A percentile compares a stretch with the other conserved stretches of the same genome.
phyloP scores from a whole-genome alignment of 1,140 invertebrate genomes.

The Drosophila sucinea region DNA sequence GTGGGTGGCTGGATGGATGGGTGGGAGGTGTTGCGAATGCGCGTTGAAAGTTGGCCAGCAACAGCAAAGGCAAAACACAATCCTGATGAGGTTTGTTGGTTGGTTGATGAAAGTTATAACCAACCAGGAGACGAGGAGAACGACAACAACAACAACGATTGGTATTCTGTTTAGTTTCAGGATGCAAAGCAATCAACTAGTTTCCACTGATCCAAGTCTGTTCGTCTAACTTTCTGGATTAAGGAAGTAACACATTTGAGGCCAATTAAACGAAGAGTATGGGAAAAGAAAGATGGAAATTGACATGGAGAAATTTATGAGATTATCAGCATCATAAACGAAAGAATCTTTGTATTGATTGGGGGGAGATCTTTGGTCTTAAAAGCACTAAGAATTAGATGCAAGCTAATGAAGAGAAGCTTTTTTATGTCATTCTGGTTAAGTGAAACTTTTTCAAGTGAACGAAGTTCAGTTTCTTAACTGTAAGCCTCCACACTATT shows the following conservation, averaged over 20 bases:
- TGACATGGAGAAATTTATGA: no score
- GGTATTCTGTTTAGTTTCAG: slow-evolving; percentile 3
- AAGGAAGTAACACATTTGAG: slow-evolving; percentile 5
- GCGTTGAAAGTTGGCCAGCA: slow-evolving; percentile 65
- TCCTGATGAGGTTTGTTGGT: slow-evolving; percentile 13
- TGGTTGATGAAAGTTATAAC: slow-evolving; percentile 45
- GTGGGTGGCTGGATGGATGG: neutral
- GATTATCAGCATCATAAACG: no score
- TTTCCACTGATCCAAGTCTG: neutral
- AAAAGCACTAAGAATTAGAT: no score
- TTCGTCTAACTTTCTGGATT: neutral
- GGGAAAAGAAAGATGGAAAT: neutral
- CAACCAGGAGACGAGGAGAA: neutral
- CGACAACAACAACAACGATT: neutral
- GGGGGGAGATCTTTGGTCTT: no score
- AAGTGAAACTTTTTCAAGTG: no score
- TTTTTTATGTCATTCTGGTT: no score
- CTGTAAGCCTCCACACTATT: no score
- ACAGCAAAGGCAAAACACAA: slow-evolving; percentile 22
- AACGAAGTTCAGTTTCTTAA: no score
- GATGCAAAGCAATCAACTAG: slow-evolving; percentile 13
- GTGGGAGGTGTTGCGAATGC: neutral
- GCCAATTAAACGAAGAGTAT: neutral
- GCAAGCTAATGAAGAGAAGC: no score
- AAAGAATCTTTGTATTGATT: no score